Evolutionary conservation across 2,113 vertebrate species (phyloP).

Genomic region (Mus musculus): GRCm39 chrX:11895501-11896000

Average conservation of each 20-base stretch:
- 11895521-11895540: slow-evolving; percentile 56
- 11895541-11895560: slow-evolving; percentile 59
- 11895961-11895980: too few relatives aligned
- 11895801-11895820: background rate
- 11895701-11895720: background rate
- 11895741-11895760: background rate
- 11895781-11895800: background rate
- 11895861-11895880: background rate
- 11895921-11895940: background rate
- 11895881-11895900: background rate
- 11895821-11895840: background rate
- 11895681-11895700: background rate
- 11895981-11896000: too few relatives aligned
- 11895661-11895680: background rate
- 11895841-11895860: background rate
- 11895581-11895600: slow-evolving; percentile 33
- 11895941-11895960: background rate
- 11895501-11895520: slow-evolving; percentile 53
- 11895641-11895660: background rate
- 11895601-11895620: slow-evolving; percentile 1
- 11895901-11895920: background rate
- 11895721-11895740: background rate
- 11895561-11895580: slow-evolving; percentile 35
- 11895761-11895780: background rate
- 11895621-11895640: background rate